These are phyloP conservation scores for Polydrusus cervinus DNA, from an alignment of 2,888 invertebrate genomes.

Conservation along the genomic window DNA sequence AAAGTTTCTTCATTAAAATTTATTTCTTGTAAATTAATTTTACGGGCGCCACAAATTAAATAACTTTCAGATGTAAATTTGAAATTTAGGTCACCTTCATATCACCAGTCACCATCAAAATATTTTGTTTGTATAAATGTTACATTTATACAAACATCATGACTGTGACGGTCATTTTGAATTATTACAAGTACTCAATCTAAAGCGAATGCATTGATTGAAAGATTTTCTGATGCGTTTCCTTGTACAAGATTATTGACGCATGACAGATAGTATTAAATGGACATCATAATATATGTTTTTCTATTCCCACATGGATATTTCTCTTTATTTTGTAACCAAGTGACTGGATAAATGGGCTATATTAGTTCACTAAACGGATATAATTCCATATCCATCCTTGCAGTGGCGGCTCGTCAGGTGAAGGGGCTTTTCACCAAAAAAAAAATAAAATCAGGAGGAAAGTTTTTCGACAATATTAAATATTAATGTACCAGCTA, in stretches of 20 bases:
- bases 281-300: too few relatives aligned
- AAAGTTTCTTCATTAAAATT: not conserved
- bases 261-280: not conserved
- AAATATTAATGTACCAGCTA: too few relatives aligned
- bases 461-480: too few relatives aligned
- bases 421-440: too few relatives aligned
- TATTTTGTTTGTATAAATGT: conserved; percentile 15
- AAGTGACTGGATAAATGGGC: too few relatives aligned
- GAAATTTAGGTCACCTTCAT: conserved; percentile 27
- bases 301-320: too few relatives aligned
- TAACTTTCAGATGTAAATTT: conserved; percentile 23
- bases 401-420: too few relatives aligned
- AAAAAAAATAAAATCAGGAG: too few relatives aligned
- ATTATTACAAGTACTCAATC: not conserved
- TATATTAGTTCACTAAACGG: too few relatives aligned
- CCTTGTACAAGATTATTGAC: not conserved
- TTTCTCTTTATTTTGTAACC: too few relatives aligned
- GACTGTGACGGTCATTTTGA: conserved; percentile 1
- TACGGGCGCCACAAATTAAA: conserved; percentile 14
- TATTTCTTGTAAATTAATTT: conserved; percentile 18
- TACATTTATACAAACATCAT: not conserved
- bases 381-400: too few relatives aligned
- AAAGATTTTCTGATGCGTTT: not conserved
- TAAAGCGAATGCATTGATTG: conserved; percentile 10
- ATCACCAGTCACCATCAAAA: conserved; percentile 26